Base-by-base conservation (phyloP, 2,888 invertebrate genomes). In the Lycaena phlaeas region DNA sequence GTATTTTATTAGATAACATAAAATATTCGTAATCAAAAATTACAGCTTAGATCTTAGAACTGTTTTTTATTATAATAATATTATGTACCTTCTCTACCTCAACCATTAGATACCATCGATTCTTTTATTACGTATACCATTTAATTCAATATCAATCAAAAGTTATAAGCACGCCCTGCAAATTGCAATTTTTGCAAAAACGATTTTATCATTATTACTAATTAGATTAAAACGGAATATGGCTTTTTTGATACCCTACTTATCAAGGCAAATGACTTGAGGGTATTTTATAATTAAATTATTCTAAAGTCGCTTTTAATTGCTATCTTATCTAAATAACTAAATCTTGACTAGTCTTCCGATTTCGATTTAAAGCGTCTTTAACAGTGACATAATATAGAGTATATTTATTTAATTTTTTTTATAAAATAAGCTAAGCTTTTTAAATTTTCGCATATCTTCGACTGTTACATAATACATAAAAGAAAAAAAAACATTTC, bases 301-400 rank as follows among this genome's bases (percentile, higher is more conserved):
- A 9, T 22, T 22, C 18, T 22, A 22, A 22, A 18, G 10, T 17
- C 6, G 31, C 22, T 12, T 17, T 34, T 22, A 34, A 34, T 4
- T 12, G 12, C 34, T 34, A 22, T 11, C 34, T 34, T 34, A 34
- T 14, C 14, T 34, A 34, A 31, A 22, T 18, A 27, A 27, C 27
- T 27, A 27, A 14, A 29, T 9, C 14, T 6, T 22, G 34, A 34
- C 34, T 34, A 34, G 34, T 34, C 34, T 22, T 22, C 34, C 7
- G 22, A 34, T 34, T 34, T 22, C 22, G 11, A 22, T 34, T 31
- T 34, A 34, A 18, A 34, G 34, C 34, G 34, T 22, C n/a, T 30
- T 30, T n/a, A 30, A 30, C 30, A 34, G 18, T 34, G 2, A 9
- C 12, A 29, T 29, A 11, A 12, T 22, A 22, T 2, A 22, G 22